Conservation (phyloP, 2,113 vertebrate genomes). For the Phaethon lepturus region DNA sequence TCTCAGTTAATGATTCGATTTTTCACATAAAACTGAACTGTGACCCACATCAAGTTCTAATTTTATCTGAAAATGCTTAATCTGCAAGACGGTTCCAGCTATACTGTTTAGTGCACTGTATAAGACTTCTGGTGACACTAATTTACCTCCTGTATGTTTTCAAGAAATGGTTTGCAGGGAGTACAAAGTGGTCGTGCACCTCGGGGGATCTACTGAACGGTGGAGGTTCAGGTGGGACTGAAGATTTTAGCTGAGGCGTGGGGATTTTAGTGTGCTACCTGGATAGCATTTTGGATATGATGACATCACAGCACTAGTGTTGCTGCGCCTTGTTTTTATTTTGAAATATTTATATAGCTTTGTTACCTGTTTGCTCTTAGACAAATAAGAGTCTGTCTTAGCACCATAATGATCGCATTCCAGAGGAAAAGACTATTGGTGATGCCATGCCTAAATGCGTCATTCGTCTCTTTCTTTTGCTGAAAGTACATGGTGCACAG, state of each 20-base stretch:
- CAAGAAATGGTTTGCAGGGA: neutral
- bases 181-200: neutral
- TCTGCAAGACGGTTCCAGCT: neutral
- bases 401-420: neutral
- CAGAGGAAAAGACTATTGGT: neutral
- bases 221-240: neutral
- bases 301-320: neutral
- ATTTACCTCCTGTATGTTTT: accelerated
- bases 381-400: neutral
- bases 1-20: neutral
- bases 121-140: neutral
- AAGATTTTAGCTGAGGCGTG: neutral
- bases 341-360: neutral
- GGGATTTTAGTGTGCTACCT: neutral
- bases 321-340: neutral
- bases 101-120: neutral
- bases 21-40: neutral
- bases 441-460: neutral
- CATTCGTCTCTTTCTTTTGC: neutral
- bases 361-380: neutral
- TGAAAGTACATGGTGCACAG: neutral
- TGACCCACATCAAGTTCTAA: neutral
- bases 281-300: neutral
- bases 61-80: neutral
- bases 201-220: neutral